Evolutionary conservation across 2,113 vertebrate genomes (phyloP).

Genomic region (Bungarus multicinctus): DNA sequence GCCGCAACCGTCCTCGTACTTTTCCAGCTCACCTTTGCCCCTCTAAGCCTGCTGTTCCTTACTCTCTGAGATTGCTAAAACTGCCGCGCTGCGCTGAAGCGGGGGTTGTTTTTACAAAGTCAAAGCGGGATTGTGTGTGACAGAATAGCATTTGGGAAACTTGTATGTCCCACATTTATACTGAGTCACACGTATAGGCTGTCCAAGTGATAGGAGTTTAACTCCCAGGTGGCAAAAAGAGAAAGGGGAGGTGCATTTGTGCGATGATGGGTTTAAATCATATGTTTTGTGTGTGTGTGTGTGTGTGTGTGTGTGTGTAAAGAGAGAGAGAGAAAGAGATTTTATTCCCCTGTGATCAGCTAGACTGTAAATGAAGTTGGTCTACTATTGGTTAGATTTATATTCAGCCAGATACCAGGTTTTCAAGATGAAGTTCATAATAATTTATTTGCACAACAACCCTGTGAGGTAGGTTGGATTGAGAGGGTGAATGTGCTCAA

Average conservation of each 20-base stretch:
- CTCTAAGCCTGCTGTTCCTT: background rate
- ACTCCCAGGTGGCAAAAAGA: background rate
- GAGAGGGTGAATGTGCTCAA: background rate
- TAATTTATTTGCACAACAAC: background rate
- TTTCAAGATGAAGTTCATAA: background rate
- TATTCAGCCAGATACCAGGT: background rate
- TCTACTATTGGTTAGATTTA: background rate
- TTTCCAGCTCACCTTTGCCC: background rate
- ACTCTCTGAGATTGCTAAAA: background rate
- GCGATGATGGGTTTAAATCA: background rate
- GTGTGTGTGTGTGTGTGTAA: background rate
- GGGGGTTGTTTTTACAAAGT: background rate
- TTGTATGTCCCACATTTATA: background rate
- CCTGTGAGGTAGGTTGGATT: background rate
- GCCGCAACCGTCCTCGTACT: background rate
- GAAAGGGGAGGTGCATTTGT: background rate
- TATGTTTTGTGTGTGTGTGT: background rate
- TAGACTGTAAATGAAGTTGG: background rate
- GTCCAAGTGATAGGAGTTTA: background rate
- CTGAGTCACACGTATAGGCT: background rate
- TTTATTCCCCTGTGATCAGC: background rate
- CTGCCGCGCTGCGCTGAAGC: background rate
- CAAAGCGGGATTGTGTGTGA: background rate
- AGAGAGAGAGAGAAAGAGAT: background rate
- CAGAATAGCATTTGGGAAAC: background rate